Base-by-base conservation (phyloP, 2,113 vertebrate genomes). In the Gymnorhina tibicen region DNA sequence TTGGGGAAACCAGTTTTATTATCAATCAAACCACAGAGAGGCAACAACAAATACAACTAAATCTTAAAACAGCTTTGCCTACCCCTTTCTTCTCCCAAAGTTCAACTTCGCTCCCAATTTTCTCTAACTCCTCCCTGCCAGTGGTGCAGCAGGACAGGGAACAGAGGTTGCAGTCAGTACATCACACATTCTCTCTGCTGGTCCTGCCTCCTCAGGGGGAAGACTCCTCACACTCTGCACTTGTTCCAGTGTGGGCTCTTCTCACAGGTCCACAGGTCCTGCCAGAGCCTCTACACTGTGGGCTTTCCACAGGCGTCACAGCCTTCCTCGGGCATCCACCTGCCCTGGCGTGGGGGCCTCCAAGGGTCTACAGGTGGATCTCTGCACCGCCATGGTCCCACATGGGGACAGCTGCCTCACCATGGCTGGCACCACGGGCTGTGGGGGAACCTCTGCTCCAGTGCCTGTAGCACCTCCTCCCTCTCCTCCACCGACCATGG, bases 391-490 rank as follows among this genome's bases (percentile, higher is more conserved):
- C 7, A 5, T 3, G 50, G 27, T 30, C 16, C 37, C 55, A 42
- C 41, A 11, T 1, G 15, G 27, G 46, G 23, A 72, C 35, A 73
- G 33, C 21, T 50, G 35, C 50, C 53, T 50, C 28, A 50, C 47
- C 53, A 4, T 4, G 16, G 22, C 2, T 1, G 7, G 32, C n/a
- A 30, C 23, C 46, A 35, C 0, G 0, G 24, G 27, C 76, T 82
- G 24, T n/a, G 21, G 8, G 32, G 18, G 9, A 52, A 47, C 9
- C 27, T n/a, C 72, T 33, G 24, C 64, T 39, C 59, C 7, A 10
- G 37, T 1, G 3, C 24, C 42, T 58, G 33, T 2, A 68, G 18
- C 53, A 78, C 3, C 26, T 52, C 55, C 41, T 72, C 17, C 24
- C 22, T 21, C n/a, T 66, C 35, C 46, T 60, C 33, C n/a, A 11